These are phyloP conservation scores for Caerostris extrusa DNA, from an alignment of 1,140 invertebrate species.

Conservation along the genomic window DNA sequence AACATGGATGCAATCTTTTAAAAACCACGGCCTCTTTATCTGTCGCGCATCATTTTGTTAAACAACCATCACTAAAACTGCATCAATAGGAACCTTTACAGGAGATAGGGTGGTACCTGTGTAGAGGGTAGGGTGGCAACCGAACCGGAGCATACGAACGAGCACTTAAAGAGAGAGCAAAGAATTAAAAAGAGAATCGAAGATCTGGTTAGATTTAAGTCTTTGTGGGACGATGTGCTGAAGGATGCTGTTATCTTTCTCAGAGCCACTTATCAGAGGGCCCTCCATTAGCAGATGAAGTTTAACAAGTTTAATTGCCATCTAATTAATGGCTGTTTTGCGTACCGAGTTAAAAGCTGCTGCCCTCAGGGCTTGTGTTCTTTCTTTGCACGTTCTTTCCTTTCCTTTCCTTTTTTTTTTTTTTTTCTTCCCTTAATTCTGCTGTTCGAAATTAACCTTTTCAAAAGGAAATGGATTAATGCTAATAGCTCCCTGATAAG, in stretches of 20 bases:
- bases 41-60: too few species aligned
- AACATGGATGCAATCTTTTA: too few species aligned
- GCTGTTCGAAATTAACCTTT: constrained; percentile 44
- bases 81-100: too few species aligned
- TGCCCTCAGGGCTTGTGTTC: constrained; percentile 29
- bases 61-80: too few species aligned
- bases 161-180: constrained; percentile 33
- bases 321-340: constrained; percentile 73
- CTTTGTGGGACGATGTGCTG: neutral
- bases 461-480: constrained; percentile 58
- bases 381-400: neutral
- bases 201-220: constrained; percentile 55
- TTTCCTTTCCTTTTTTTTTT: neutral
- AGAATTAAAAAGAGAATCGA: neutral
- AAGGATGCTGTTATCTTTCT: constrained; percentile 14
- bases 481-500: constrained; percentile 36
- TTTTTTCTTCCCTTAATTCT: neutral
- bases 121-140: neutral
- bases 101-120: neutral
- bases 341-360: constrained; percentile 53
- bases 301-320: constrained; percentile 71
- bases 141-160: neutral
- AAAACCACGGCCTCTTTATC: too few species aligned
- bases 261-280: constrained; percentile 55
- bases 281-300: constrained; percentile 55